Evolutionary conservation across 2,113 vertebrate genomes (phyloP).

Genomic region (Platycercus adscitus): DNA sequence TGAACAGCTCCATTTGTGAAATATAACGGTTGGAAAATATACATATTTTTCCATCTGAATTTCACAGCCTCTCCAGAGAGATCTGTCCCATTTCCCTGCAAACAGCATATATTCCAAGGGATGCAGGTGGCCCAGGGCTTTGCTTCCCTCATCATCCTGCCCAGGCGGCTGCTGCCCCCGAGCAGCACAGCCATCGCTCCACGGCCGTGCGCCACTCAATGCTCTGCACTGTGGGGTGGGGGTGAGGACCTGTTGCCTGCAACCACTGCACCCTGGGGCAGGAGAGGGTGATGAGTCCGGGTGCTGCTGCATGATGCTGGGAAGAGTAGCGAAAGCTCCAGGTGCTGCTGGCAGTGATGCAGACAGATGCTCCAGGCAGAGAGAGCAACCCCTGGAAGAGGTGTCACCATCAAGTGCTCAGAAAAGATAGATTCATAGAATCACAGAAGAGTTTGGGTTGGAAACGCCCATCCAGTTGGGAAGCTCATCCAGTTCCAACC

Average conservation of each 20-base stretch:
- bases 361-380: neutral
- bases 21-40: conserved; percentile 1
- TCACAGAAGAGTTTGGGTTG: neutral
- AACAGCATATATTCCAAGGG: accelerated
- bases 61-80: neutral
- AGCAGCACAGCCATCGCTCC: neutral
- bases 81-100: neutral
- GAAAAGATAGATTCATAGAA: neutral
- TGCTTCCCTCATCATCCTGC: accelerated
- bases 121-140: neutral
- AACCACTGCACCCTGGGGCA: neutral
- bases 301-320: neutral
- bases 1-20: conserved; percentile 28
- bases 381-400: neutral
- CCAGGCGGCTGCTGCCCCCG: neutral
- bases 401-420: neutral
- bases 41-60: neutral
- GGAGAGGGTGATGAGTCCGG: neutral
- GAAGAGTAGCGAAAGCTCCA: neutral
- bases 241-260: neutral
- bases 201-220: accelerated
- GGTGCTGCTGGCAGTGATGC: accelerated
- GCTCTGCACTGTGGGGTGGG: neutral
- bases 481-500: neutral
- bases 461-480: neutral